Evolutionary conservation across 2,113 vertebrate species (phyloP), one percentile per base, ranked within the genome.

Genomic region (Labeo rohita): DNA sequence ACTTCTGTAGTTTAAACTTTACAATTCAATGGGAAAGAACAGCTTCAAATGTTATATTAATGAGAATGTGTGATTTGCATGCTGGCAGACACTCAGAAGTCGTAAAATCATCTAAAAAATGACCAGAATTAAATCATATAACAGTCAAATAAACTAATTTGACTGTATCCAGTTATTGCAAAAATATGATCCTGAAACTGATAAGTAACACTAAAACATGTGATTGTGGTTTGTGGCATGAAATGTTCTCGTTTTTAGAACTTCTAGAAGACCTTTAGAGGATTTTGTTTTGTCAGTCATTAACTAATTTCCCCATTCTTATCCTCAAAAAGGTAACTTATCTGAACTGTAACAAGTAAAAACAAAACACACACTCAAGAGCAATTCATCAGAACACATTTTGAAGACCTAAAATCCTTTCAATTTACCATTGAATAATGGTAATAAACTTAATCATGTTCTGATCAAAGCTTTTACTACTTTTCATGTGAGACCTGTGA

Each of bases 301-400:
- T 23, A 50, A 75, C 73, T 16, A 1, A 52, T 76, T 76, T 76
- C 74, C 23, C 74, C 74, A 50, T 76, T 76, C 47, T n/a, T 34
- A 23, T 74, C 18, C 18, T 10, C 5, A 74, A 23, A 23, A 47
- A 12, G 21, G 7, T 12, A 1, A 12, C 43, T n/a, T 21, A 47
- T 47, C 10, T 3, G 6, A 47, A 13, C 39, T 23, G 21, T 23
- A n/a, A 47, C 10, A 63, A 63, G 11, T 23, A 63, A 47, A 75
- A 50, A 75, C 45, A 28, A 68, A 34, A 68, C 12, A 52, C 6
- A 18, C 12, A 52, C 8, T 18, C 43, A 49, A 47, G 6, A n/a
- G 21, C 3, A 70, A 43, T 70, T 68, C 13, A 39, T 68, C 34
- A 39, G 34, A 18, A 36, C 6, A 45, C 16, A 59, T 43, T 59